These are phyloP conservation scores for Agrochola lychnidis DNA, from an alignment of 2,888 invertebrate species.

Conservation along the genomic window DNA sequence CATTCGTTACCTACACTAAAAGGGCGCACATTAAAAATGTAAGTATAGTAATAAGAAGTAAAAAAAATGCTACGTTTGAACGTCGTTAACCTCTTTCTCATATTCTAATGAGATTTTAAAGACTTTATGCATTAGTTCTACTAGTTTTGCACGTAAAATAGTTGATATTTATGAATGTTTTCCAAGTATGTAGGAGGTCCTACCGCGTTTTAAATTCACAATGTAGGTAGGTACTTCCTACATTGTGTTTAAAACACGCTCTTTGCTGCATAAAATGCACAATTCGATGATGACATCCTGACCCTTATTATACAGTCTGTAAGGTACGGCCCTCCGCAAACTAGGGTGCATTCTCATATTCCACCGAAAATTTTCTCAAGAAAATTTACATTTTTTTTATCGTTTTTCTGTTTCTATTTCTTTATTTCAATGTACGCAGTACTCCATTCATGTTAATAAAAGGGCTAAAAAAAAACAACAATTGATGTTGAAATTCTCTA, in stretches of 20 bases:
- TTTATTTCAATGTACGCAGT: no score
- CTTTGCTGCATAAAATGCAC: background rate
- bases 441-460: no score
- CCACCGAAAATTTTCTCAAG: no score
- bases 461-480: no score
- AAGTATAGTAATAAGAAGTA: background rate
- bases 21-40: slow-evolving; percentile 25
- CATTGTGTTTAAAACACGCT: background rate
- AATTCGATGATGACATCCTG: background rate
- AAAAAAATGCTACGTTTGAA: slow-evolving; percentile 39
- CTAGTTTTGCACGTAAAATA: slow-evolving; percentile 36
- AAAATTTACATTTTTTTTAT: no score
- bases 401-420: no score
- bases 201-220: no score
- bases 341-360: no score
- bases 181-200: background rate
- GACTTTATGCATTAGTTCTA: slow-evolving; percentile 77
- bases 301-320: background rate
- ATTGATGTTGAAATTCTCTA: no score
- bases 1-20: background rate
- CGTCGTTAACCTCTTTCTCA: slow-evolving; percentile 67
- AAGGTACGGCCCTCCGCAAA: no score
- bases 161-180: slow-evolving; percentile 6
- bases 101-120: slow-evolving; percentile 84
- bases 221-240: no score